phyloP scores from a whole-genome alignment of 2,888 invertebrate genomes.

The Patella depressa region DNA sequence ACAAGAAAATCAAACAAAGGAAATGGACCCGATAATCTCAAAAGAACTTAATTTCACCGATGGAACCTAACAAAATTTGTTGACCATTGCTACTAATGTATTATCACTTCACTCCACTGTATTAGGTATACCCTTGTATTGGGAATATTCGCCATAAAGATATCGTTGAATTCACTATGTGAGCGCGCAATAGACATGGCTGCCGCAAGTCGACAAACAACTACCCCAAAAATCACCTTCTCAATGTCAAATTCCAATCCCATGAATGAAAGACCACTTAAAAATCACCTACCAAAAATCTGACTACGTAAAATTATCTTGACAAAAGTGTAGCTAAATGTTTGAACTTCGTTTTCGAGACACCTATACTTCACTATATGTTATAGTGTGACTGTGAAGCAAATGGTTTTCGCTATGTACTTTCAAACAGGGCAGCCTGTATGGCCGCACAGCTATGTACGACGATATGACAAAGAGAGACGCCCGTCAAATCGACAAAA shows the following conservation, averaged over 20 bases:
- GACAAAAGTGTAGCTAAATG: slow-evolving; percentile 32
- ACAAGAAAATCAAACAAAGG: slow-evolving; percentile 3
- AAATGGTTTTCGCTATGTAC: slow-evolving; percentile 24
- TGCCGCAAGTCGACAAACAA: slow-evolving; percentile 50
- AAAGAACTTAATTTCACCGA: no score
- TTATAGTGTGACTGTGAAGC: slow-evolving; percentile 27
- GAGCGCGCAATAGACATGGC: slow-evolving; percentile 49
- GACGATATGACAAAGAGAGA: neutral
- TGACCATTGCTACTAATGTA: no score
- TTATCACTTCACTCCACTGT: no score
- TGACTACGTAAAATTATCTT: slow-evolving; percentile 26
- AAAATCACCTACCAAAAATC: slow-evolving; percentile 49
- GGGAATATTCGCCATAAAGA: slow-evolving; percentile 37
- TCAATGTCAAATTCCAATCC: slow-evolving; percentile 52
- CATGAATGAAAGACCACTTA: slow-evolving; percentile 67
- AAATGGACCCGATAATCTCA: neutral
- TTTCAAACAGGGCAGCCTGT: slow-evolving; percentile 21
- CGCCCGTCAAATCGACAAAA: slow-evolving; percentile 3
- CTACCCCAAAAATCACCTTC: slow-evolving; percentile 65
- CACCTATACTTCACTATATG: slow-evolving; percentile 45
- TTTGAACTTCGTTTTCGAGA: slow-evolving; percentile 41
- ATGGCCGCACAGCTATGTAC: slow-evolving; percentile 24
- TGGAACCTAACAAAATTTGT: no score
- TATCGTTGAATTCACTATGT: slow-evolving; percentile 16
- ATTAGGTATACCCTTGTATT: slow-evolving; percentile 21